Evolutionary conservation across 2,113 vertebrate genomes (phyloP).

Genomic region (Hiodon alosoides): DNA sequence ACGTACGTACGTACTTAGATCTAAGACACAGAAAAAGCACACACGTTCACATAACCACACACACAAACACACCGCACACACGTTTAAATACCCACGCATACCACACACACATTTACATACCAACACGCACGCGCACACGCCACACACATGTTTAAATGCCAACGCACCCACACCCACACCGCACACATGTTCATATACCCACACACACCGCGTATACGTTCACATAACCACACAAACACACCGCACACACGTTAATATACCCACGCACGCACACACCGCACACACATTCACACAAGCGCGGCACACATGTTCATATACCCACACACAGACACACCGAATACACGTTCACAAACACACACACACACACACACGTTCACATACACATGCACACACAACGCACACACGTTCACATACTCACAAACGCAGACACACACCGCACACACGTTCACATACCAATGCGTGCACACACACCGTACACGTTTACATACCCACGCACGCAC

Average conservation of each 20-base stretch:
- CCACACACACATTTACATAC: constrained; percentile 13
- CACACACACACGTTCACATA: constrained; percentile 1
- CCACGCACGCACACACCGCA: constrained; percentile 18
- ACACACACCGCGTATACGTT: no score
- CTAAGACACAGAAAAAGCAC: neutral
- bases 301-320: constrained; percentile 14
- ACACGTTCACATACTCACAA: no score
- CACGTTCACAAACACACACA: constrained; percentile 9
- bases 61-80: constrained; percentile 9
- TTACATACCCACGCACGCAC: neutral
- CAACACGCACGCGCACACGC: neutral
- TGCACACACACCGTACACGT: constrained; percentile 8
- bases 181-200: neutral
- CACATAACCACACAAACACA: neutral
- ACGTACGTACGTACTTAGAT: neutral
- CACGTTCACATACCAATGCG: constrained; percentile 28
- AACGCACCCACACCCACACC: neutral
- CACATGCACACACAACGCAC: neutral
- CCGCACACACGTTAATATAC: no score
- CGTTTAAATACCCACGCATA: neutral
- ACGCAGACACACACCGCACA: constrained; percentile 11
- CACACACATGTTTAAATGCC: constrained; percentile 17
- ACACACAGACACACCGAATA: constrained; percentile 11
- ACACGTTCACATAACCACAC: neutral
- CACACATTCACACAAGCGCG: no score